phyloP scores from a whole-genome alignment of 2,888 invertebrate genomes.

The Drosophila formosana region DNA sequence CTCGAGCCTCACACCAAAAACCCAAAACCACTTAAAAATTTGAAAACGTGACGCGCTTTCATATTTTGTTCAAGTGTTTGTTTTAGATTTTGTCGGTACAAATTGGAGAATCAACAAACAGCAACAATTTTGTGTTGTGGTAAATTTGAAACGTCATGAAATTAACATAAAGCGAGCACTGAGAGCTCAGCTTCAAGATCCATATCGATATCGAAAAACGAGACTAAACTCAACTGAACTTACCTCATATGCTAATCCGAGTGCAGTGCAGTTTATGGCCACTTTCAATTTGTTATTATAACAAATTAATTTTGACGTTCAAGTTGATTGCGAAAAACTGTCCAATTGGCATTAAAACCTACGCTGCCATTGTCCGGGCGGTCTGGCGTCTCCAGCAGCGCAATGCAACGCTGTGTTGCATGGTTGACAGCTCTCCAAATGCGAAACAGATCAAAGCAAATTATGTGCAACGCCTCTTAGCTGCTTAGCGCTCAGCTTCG shows the following conservation, averaged over 20 bases:
- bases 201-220: constrained; percentile 32
- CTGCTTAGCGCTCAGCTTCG: constrained; percentile 59
- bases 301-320: constrained; percentile 78
- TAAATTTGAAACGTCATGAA: constrained; percentile 47
- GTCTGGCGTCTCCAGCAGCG: constrained; percentile 2
- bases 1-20: constrained; percentile 12
- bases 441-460: constrained; percentile 81
- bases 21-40: constrained; percentile 56
- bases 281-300: constrained; percentile 76
- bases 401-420: constrained; percentile 25
- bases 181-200: constrained; percentile 13
- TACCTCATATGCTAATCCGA: constrained; percentile 32
- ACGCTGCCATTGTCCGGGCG: constrained; percentile 52
- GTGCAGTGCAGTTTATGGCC: constrained; percentile 34
- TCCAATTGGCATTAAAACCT: constrained; percentile 76
- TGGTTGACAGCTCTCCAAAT: constrained; percentile 75
- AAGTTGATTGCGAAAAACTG: constrained; percentile 77
- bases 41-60: constrained; percentile 70
- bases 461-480: constrained; percentile 80
- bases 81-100: constrained; percentile 63
- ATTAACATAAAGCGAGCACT: constrained; percentile 54
- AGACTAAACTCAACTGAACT: constrained; percentile 7
- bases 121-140: not conserved
- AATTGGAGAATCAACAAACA: constrained; percentile 32
- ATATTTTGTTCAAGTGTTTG: constrained; percentile 62